Conservation (phyloP, 2,888 invertebrate species). For the Andrena chrysosceles region DNA sequence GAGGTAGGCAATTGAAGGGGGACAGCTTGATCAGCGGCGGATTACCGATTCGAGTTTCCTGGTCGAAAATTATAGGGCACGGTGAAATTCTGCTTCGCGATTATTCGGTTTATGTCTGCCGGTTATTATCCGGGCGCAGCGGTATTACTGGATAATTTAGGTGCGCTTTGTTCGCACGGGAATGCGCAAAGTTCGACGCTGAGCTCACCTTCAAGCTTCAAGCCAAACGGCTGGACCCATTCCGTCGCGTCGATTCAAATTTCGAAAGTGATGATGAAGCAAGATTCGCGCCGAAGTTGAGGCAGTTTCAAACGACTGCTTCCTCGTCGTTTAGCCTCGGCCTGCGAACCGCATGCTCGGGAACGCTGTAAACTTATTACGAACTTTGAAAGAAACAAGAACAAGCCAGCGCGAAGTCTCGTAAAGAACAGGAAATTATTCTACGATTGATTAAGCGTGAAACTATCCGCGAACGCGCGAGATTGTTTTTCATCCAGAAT, state of each 20-base stretch:
- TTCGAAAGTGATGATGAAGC: slow-evolving; percentile 44
- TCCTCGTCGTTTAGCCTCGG: neutral
- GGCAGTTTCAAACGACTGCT: neutral
- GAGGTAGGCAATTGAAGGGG: neutral
- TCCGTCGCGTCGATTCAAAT: slow-evolving; percentile 42
- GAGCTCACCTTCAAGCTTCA: slow-evolving; percentile 25
- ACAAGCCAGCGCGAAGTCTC: neutral
- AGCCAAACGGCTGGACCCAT: slow-evolving; percentile 7
- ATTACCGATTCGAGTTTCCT: neutral
- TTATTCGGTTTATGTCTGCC: slow-evolving; percentile 9
- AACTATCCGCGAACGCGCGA: neutral
- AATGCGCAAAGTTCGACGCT: slow-evolving; percentile 37
- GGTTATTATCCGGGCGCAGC: neutral
- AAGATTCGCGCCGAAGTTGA: slow-evolving; percentile 8
- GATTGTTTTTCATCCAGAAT: neutral
- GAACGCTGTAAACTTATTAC: neutral
- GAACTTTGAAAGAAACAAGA: neutral
- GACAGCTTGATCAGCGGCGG: neutral
- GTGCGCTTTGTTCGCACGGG: slow-evolving; percentile 34
- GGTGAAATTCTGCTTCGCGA: slow-evolving; percentile 26
- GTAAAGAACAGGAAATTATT: neutral
- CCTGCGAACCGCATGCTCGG: too few relatives aligned
- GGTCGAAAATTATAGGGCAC: slow-evolving; percentile 7
- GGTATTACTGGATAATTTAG: slow-evolving; percentile 24
- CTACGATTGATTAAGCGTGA: neutral